Evolutionary conservation across 2,113 vertebrate genomes (phyloP), one percentile per base, ranked within the genome.

Genomic region (Zosterops hypoxanthus): DNA sequence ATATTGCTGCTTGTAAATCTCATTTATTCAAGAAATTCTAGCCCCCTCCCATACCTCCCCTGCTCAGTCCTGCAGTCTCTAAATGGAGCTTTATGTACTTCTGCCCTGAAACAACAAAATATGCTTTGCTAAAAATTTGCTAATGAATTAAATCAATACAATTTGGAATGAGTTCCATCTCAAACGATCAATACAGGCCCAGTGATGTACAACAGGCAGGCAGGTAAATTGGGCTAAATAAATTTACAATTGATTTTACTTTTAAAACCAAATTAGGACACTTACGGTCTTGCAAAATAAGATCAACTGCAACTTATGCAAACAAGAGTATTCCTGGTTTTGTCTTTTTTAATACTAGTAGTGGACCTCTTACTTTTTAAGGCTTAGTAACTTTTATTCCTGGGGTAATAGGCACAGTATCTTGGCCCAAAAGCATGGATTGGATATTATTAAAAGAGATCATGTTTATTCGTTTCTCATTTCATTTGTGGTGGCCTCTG

Each of bases 221-320:
- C 88, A 77, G 82, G 96, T 96, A 97, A 97, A 95, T 96, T 97
- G 97, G 91, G 95, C 95, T 97, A 97, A 98, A 98, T 98, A 98
- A 98, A 98, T 97, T 97, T 97, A 97, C 96, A 96, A 98, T 98
- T 96, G 94, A 98, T 98, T 97, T 97, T 96, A 92, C 90, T 96
- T 97, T 97, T 88, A 93, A 97, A 98, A 98, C 95, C 92, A 95
- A 98, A 98, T 98, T 97, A 98, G 91, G 63, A 92, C 94, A 94
- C 97, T 63, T 97, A 96, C 91, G 94, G 92, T 86, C 87, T 92
- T 91, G 69, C 70, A 47, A 69, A 86, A 96, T 82, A 86, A 90
- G 73, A 96, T 84, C 78, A 95, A n/a, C 68, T 92, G 64, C 82
- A 94, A 87, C 39, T 84, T 92, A 88, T 53, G 76, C 79, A 94